Base-by-base conservation (phyloP, 1,140 invertebrate species). In the Eubasilissa regina region DNA sequence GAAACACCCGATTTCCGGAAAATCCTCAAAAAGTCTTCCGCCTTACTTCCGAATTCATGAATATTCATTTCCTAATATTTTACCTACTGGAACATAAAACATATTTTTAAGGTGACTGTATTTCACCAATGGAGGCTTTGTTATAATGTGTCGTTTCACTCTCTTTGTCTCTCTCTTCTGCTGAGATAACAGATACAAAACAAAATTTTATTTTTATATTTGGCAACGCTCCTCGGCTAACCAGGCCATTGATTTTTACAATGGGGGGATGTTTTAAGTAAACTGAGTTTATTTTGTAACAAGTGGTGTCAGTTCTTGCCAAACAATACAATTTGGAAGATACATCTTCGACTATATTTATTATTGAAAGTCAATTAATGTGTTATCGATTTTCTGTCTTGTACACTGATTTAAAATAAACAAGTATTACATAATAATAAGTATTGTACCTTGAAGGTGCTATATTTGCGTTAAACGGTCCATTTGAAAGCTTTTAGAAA, bases 171-270 rank as follows among this genome's bases (percentile, higher is more conserved):
- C 25, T 35, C 25, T 35, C n/a, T n/a, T n/a, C n/a, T 58, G 10
- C 15, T 15, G 7, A 58, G 55, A 58, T 58, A 58, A 58, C 25
- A 35, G 55, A 58, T 58, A 58, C 55, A 58, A 15, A 8, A 58
- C 9, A 58, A 13, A 8, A 58, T 15, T 58, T 19, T 58, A 58
- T 58, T 58, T 58, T 58, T 58, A 58, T 58, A 58, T 58, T 58
- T 58, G 55, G 55, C 55, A 58, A 15, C 4, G 55, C 55, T 13
- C 55, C 55, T 13, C 55, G 55, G 17, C 55, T 58, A 58, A 58
- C 17, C 55, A 58, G 55, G 17, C 55, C 55, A 58, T 58, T 58
- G 55, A 58, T 58, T 58, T 58, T 58, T 58, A 58, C 55, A 58
- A 58, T 58, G 55, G 55, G 55, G 53, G 55, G 55, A 21, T 21